Evolutionary conservation across 1,140 invertebrate species (phyloP).

Genomic region (Drosophila pachea): DNA sequence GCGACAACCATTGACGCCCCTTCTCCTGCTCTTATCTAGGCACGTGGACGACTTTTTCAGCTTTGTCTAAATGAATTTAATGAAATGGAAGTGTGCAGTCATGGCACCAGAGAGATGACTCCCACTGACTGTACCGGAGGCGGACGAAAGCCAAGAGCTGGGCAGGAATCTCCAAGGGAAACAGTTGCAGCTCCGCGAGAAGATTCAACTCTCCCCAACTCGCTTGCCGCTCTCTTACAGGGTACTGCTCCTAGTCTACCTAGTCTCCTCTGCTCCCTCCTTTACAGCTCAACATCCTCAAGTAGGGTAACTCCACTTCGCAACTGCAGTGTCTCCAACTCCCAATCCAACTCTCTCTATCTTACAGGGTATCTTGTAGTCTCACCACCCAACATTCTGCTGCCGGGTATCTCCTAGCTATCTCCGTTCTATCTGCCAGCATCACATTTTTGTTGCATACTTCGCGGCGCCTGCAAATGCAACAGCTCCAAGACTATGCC

Average conservation of each 20-base stretch:
- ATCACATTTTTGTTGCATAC: conserved; percentile 25
- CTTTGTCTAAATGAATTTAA: conserved; percentile 65
- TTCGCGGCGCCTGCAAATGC: conserved; percentile 28
- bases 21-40: conserved; percentile 35
- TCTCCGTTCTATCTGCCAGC: not conserved
- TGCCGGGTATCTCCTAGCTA: conserved; percentile 7
- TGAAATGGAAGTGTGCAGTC: conserved; percentile 66
- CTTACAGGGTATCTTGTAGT: not conserved
- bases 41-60: conserved; percentile 60
- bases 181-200: too few relatives aligned
- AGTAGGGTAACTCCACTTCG: too few relatives aligned
- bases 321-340: too few relatives aligned
- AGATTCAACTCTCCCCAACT: too few relatives aligned
- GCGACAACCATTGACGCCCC: conserved; percentile 45
- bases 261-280: too few relatives aligned
- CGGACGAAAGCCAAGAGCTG: too few relatives aligned
- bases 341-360: too few relatives aligned
- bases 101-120: conserved; percentile 27
- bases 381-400: not conserved
- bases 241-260: too few relatives aligned
- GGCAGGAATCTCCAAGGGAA: too few relatives aligned
- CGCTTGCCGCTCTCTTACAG: too few relatives aligned
- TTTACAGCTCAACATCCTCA: too few relatives aligned
- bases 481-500: conserved; percentile 40
- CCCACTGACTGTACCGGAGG: conserved; percentile 1